Percentiles rank a stretch among this genome's conserved stretches.
phyloP scores from a whole-genome alignment of 2,113 vertebrate genomes.

The Lontra canadensis region DNA sequence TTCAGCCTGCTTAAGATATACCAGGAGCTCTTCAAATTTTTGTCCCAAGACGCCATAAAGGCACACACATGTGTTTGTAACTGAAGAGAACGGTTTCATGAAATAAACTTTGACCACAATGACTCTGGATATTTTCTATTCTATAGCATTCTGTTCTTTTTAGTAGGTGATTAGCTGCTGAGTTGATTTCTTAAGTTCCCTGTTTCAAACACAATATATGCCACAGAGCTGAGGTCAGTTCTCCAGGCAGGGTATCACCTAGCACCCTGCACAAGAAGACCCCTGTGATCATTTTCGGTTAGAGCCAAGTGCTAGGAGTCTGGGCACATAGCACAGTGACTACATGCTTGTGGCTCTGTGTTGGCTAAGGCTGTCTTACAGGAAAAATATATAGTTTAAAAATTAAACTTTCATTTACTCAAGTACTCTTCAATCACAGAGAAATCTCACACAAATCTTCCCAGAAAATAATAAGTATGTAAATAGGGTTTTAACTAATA shows the following conservation, averaged over 20 bases:
- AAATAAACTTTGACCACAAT: background rate
- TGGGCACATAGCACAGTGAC: background rate
- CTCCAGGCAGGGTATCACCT: background rate
- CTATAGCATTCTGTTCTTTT: background rate
- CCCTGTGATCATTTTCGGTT: background rate
- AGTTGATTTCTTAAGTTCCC: background rate
- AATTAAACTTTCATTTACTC: background rate
- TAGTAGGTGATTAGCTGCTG: background rate
- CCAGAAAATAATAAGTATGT: constrained; percentile 23
- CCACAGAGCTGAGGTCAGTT: background rate
- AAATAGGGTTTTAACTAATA: constrained; percentile 1
- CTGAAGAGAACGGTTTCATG: background rate
- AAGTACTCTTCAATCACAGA: constrained; percentile 5
- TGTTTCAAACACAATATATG: background rate
- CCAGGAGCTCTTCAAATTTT: background rate
- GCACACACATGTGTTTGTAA: background rate
- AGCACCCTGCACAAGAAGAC: background rate
- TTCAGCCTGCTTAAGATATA: background rate
- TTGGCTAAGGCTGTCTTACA: background rate
- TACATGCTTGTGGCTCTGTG: background rate
- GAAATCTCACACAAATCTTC: constrained; percentile 1
- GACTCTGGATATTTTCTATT: background rate
- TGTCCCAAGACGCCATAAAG: background rate
- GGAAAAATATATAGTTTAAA: background rate
- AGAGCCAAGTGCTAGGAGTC: background rate